Base-by-base conservation (phyloP, 92 coral and sea anemone species). In the Zoanthus solanderi region DNA sequence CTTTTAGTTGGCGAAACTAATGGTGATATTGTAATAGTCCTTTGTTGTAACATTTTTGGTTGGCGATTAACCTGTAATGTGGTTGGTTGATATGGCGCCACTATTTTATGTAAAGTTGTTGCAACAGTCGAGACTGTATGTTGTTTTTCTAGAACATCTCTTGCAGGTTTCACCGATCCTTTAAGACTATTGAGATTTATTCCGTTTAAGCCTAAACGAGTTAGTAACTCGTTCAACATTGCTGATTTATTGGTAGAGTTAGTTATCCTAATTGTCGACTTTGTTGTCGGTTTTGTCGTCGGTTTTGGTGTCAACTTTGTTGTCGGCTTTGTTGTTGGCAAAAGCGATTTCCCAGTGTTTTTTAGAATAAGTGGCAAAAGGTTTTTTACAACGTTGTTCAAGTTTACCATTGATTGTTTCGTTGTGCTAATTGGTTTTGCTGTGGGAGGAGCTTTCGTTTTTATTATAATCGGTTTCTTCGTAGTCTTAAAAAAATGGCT, bases 311-410 rank as follows among this genome's bases (percentile, higher is more conserved):
- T 58, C 6, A 28, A 14, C 16, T 6, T 37, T 37, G 89, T 88
- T 7, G 79, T 85, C 46, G 83, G 84, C 37, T 88, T 56, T 32
- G 91, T 79, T 6, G 87, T 81, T 52, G 72, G 89, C 23, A 30
- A 17, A 60, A 61, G 57, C n/a, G 34, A 29, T 66, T 37, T 72
- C 9, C 79, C 77, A 54, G 87, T 85, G 71, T 86, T 93, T 79
- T 93, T 87, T 14, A 95, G 91, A 47, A 95, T 69, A 7, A 95
- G 60, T 10, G 98, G 98, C 86, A 95, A 92, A 73, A 95, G 74
- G 71, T 78, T 92, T 68, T 90, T 91, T 17, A 95, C 77, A 45
- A 94, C 88, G 44, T 89, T 90, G 72, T 87, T 94, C 60, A 95
- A 57, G 86, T 89, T 90, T 6, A 71, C 61, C 31, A 63, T 76